Percentiles rank a stretch among this genome's conserved stretches.
phyloP scores from a whole-genome alignment of 2,888 invertebrate genomes.

The Drosophila putrida region DNA sequence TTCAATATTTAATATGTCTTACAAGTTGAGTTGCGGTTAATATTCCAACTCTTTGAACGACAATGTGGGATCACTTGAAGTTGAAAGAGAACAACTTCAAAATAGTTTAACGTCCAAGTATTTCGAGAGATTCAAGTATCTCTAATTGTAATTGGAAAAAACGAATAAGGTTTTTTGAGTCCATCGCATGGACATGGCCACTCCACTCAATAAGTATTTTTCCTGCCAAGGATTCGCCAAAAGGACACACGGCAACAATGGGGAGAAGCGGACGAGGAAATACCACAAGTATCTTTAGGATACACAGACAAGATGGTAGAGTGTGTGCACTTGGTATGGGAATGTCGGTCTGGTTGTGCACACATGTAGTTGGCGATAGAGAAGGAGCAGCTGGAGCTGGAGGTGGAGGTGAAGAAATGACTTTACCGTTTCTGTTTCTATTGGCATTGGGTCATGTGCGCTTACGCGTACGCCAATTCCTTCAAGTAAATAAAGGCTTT shows the following conservation, averaged over 20 bases:
- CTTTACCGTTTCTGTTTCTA: conserved; percentile 16
- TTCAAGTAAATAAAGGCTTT: conserved; percentile 49
- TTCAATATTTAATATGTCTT: conserved; percentile 15
- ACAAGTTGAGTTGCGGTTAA: not conserved
- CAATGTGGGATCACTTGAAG: conserved; percentile 3
- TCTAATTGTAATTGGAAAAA: conserved; percentile 16
- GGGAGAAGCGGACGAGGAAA: not conserved
- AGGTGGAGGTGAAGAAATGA: not conserved
- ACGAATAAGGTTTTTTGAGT: conserved; percentile 1
- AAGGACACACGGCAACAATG: conserved; percentile 7
- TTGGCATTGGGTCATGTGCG: conserved; percentile 36
- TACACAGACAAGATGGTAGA: conserved; percentile 16
- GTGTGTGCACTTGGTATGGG: conserved; percentile 4
- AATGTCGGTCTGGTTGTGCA: conserved; percentile 8
- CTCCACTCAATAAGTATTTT: conserved; percentile 29
- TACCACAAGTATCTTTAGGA: conserved; percentile 29
- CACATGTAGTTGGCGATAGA: not conserved
- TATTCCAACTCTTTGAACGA: not conserved
- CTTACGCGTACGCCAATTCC: conserved; percentile 41
- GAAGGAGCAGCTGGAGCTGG: not conserved
- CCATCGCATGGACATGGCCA: not conserved
- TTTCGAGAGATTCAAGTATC: not conserved
- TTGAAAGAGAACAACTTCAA: not conserved
- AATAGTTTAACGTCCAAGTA: not conserved
- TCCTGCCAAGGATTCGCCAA: conserved; percentile 11